Evolutionary conservation across 2,797 vertebrate genomes (phyloP).

Genomic region (Anguilla marmorata): DNA sequence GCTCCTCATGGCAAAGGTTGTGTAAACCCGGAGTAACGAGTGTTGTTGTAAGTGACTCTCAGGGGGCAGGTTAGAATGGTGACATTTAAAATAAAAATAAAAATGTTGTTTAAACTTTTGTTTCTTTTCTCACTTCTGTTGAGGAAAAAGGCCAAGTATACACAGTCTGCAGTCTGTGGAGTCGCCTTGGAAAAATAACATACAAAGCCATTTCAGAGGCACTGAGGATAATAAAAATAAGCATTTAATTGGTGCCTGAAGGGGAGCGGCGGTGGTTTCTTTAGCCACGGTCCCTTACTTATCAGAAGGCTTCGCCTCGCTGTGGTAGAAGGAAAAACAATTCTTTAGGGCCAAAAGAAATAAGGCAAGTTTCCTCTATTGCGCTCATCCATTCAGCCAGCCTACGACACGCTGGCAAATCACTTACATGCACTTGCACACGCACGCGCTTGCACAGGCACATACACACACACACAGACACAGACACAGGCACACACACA

Average conservation of each 20-base stretch:
- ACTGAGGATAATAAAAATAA: background rate
- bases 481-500: no score
- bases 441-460: background rate
- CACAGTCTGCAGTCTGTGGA: background rate
- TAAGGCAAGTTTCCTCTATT: background rate
- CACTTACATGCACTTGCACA: background rate
- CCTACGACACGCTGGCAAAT: background rate
- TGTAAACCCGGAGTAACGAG: background rate
- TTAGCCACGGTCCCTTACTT: slow-evolving; percentile 9
- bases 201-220: background rate
- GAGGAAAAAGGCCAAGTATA: background rate
- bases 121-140: background rate
- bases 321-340: background rate
- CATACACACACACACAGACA: no score
- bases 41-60: background rate
- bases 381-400: background rate
- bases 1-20: background rate
- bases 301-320: background rate
- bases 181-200: background rate
- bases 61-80: background rate
- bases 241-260: background rate
- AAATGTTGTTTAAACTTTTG: background rate
- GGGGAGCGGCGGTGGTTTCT: background rate
- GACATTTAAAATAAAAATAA: background rate
- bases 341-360: background rate